Percentiles rank a stretch among this genome's conserved stretches.
Evolutionary conservation across 2,797 vertebrate species (phyloP).

Genomic region (Macrochelys suwanniensis): DNA sequence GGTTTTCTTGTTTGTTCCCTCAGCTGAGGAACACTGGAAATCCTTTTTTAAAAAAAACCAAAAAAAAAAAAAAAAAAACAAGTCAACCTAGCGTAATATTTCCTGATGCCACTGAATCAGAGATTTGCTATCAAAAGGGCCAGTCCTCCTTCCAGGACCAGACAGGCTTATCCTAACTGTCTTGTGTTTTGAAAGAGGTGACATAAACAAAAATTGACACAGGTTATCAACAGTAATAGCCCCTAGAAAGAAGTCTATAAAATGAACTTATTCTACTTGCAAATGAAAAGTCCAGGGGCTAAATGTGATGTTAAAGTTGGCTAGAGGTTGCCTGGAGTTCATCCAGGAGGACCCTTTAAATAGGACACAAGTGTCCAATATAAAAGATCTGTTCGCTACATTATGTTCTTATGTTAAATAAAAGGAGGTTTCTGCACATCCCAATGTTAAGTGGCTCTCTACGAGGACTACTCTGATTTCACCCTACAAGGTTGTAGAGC

Average conservation of each 20-base stretch:
- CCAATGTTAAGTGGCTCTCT: background rate
- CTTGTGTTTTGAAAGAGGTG: background rate
- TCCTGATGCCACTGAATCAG: background rate
- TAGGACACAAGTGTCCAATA: background rate
- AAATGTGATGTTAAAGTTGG: background rate
- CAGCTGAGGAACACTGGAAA: background rate
- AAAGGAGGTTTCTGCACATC: background rate
- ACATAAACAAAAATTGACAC: background rate
- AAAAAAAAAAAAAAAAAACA: too few species aligned
- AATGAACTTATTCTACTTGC: background rate
- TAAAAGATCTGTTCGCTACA: background rate
- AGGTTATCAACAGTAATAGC: too few species aligned
- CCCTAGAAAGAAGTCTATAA: background rate
- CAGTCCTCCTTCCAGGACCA: background rate
- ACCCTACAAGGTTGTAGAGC: background rate
- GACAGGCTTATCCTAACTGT: background rate
- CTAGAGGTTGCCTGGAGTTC: background rate
- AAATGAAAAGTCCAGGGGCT: background rate
- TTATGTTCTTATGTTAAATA: background rate
- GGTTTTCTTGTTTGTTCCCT: background rate
- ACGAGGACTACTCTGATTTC: background rate
- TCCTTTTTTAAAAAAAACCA: background rate
- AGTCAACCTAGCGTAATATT: background rate
- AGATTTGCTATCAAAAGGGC: background rate
- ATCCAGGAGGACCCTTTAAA: background rate